Evolutionary conservation across 2,888 invertebrate genomes (phyloP), one percentile per base, ranked within the genome.

Genomic region (Arrhopalites spinosus): DNA sequence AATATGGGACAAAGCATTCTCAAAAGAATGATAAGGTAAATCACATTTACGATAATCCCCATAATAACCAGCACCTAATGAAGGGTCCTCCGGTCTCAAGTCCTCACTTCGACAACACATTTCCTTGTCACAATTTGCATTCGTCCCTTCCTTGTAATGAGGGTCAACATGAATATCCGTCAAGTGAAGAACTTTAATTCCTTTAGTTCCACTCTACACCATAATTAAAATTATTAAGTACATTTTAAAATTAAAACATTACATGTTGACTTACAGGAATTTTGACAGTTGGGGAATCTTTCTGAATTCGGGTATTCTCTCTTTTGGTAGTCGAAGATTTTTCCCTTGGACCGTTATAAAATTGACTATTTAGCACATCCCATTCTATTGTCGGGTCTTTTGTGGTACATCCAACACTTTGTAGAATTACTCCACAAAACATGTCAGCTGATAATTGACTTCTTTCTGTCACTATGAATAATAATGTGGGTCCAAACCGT

Each of bases 161-260:
- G 75, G 69, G 56, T 82, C 82, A 2, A 82, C 63, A 56, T 82
- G 82, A 68, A 82, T 78, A 30, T 82, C 82, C 1, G 82, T 82
- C 30, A 82, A 61, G 17, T 82, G 82, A 17, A 82, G 78, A 15
- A 82, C 76, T 59, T 82, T 82, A 30, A 78, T 66, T 0, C 77
- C 74, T 47, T 71, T 75, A 1, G 73, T 47, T 30, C 76, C 76
- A 43, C 69, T 72, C 79, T 3, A 50, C 17, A 5, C n/a, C 20
- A 59, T 17, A 23, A n/a, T n/a, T 8, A 23, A 59, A 59, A 8
- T 23, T 2, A 25, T 59, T 2, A 59, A 23, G 23, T 20, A 23
- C 7, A 23, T 59, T 59, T 23, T 59, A 17, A 2, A 23, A 23
- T 23, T 2, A 17, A 25, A 11, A 17, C 47, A 71, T 59, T 56